phyloP scores from a whole-genome alignment of 2,113 vertebrate genomes.

The Cebidichthys violaceus region DNA sequence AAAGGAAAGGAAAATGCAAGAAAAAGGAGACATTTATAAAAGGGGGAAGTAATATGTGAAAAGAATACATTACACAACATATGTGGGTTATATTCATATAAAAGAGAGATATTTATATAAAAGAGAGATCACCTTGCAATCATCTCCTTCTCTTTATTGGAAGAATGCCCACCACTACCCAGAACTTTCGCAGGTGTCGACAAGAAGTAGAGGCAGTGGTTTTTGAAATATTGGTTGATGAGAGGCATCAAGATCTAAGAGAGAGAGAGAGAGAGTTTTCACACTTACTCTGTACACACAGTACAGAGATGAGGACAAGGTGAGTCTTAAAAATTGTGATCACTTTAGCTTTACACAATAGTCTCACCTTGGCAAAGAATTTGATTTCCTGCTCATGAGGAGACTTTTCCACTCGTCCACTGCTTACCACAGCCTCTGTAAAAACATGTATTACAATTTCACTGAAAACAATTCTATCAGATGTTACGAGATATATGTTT shows the following conservation, averaged over 20 bases:
- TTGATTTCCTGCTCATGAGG: slow-evolving; percentile 97
- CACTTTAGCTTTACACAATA: not conserved
- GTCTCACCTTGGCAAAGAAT: slow-evolving; percentile 92
- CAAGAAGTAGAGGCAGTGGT: slow-evolving; percentile 88
- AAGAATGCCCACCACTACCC: slow-evolving; percentile 92
- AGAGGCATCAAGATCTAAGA: slow-evolving; percentile 91
- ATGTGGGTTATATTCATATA: not conserved
- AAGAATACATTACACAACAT: not conserved
- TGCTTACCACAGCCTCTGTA: slow-evolving; percentile 95
- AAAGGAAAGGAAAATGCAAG: slow-evolving; percentile 13
- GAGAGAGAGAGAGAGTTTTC: slow-evolving; percentile 20
- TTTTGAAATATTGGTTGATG: slow-evolving; percentile 95
- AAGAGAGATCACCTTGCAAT: slow-evolving; percentile 87
- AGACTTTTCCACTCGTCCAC: slow-evolving; percentile 94
- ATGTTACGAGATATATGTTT: not conserved
- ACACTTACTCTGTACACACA: slow-evolving; percentile 10
- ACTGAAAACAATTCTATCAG: not conserved
- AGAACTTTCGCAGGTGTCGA: slow-evolving; percentile 90
- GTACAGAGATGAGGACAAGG: not conserved
- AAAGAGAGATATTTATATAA: not conserved
- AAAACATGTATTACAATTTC: not conserved
- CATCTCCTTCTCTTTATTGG: slow-evolving; percentile 98
- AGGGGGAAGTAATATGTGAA: not conserved
- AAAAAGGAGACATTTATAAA: slow-evolving; percentile 21
- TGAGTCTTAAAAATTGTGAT: not conserved